Conservation (phyloP, 2,888 invertebrate species). For the Trissolcus brochymenae region DNA sequence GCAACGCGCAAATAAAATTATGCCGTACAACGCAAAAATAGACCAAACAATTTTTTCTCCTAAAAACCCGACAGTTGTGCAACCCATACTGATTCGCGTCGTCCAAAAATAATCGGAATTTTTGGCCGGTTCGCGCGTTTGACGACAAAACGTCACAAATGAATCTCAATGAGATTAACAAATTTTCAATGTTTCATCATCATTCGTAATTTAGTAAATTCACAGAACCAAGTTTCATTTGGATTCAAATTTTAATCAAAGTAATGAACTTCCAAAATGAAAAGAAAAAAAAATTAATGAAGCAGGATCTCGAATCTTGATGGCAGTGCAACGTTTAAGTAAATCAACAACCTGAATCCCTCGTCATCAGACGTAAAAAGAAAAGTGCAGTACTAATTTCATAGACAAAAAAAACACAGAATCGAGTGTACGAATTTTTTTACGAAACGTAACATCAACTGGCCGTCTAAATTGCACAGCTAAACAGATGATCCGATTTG, state of each 20-base stretch:
- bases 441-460: too few relatives aligned
- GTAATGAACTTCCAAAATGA: too few relatives aligned
- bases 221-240: too few relatives aligned
- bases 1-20: slow-evolving; percentile 34
- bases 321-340: too few relatives aligned
- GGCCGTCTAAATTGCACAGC: neutral
- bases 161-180: too few relatives aligned
- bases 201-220: slow-evolving; percentile 2
- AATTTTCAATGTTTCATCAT: too few relatives aligned
- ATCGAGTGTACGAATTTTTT: neutral
- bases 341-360: too few relatives aligned
- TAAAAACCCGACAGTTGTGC: slow-evolving; percentile 15
- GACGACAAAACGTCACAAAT: neutral
- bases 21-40: slow-evolving; percentile 34
- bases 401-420: neutral
- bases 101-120: slow-evolving; percentile 38
- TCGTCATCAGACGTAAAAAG: neutral
- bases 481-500: neutral
- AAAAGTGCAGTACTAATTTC: slow-evolving; percentile 2
- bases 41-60: slow-evolving; percentile 31
- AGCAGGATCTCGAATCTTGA: too few relatives aligned
- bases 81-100: slow-evolving; percentile 9
- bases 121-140: slow-evolving; percentile 21
- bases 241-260: too few relatives aligned
- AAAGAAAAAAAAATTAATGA: too few relatives aligned